Base-by-base conservation (phyloP, 2,113 vertebrate species). In the Malurus cyaneus region DNA sequence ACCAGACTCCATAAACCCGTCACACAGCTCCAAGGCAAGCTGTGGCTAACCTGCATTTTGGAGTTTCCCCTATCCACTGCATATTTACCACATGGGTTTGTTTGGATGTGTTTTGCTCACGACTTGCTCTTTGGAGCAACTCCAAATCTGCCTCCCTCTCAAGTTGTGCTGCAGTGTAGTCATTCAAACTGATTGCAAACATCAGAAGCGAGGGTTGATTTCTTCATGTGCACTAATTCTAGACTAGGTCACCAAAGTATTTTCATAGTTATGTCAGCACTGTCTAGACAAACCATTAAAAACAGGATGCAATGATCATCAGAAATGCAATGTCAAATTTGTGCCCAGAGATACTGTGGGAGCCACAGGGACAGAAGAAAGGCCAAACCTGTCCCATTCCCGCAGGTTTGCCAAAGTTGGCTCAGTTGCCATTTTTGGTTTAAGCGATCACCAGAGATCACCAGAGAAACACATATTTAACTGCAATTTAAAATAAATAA, bases 251-350 rank as follows among this genome's bases (percentile, higher is more conserved):
- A 96, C 95, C 86, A 79, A 93, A 94, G 80, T 91, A 95, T 95
- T 95, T 96, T 91, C 93, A 95, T 90, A 93, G 94, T 95, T 94
- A 88, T 95, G 95, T 96, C 94, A 94, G 94, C 94, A 96, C 87
- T 88, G 91, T 97, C 96, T 96, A 96, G 92, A 96, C 96, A 94
- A 97, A 93, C 72, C 91, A 91, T 95, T 94, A 94, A 95, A 96
- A 96, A 91, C 95, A 96, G 94, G 95, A 95, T 90, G 89, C 80
- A 86, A 26, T 1, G 3, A 95, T 94, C 84, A 86, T 53, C 80
- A 89, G 83, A 94, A 95, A 94, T 8, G 41, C 80, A 86, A 88
- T 2, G 2, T 79, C 77, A 88, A 88, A 50, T 70, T 79, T 4
- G 7, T 92, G 96, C 77, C 85, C 71, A 94, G 82, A 92, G 91